These are phyloP conservation scores for Aproaerema taeniolella DNA, from an alignment of 2,888 invertebrate genomes.

Conservation along the genomic window DNA sequence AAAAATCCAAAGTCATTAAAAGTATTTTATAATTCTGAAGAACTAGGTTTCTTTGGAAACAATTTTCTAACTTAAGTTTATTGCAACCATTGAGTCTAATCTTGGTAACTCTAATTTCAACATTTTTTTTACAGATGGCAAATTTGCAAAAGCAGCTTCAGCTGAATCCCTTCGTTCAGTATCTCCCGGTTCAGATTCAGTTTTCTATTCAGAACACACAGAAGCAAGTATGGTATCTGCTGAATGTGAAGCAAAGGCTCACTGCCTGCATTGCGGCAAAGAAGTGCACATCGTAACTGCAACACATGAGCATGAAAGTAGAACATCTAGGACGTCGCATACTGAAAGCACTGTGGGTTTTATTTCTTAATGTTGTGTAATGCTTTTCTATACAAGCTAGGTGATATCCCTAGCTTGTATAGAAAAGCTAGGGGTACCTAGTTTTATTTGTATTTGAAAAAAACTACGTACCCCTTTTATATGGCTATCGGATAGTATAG, in stretches of 20 bases:
- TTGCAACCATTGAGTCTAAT: neutral
- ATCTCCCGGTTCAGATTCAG: conserved; percentile 93
- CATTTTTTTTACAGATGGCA: conserved; percentile 42
- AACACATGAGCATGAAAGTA: conserved; percentile 60
- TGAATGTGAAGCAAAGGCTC: conserved; percentile 79
- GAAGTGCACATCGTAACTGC: conserved; percentile 82
- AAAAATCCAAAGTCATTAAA: too few species aligned
- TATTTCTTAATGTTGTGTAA: too few species aligned
- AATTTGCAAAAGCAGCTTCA: conserved; percentile 86
- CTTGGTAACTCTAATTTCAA: neutral
- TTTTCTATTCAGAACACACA: conserved; percentile 90
- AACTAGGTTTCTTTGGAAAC: too few species aligned
- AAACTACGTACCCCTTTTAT: too few species aligned
- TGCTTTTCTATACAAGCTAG: too few species aligned
- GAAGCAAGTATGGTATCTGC: conserved; percentile 71
- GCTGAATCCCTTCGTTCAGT: conserved; percentile 93
- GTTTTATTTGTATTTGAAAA: too few species aligned
- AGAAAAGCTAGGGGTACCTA: too few species aligned
- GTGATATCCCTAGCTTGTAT: too few species aligned
- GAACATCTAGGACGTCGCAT: conserved; percentile 61
- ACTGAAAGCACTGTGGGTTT: conserved; percentile 59
- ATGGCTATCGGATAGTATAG: too few species aligned
- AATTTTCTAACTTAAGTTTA: too few species aligned
- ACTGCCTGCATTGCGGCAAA: conserved; percentile 90
- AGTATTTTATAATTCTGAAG: too few species aligned